Evolutionary conservation across 2,797 vertebrate species (phyloP).

Genomic region (Salmo trutta): DNA sequence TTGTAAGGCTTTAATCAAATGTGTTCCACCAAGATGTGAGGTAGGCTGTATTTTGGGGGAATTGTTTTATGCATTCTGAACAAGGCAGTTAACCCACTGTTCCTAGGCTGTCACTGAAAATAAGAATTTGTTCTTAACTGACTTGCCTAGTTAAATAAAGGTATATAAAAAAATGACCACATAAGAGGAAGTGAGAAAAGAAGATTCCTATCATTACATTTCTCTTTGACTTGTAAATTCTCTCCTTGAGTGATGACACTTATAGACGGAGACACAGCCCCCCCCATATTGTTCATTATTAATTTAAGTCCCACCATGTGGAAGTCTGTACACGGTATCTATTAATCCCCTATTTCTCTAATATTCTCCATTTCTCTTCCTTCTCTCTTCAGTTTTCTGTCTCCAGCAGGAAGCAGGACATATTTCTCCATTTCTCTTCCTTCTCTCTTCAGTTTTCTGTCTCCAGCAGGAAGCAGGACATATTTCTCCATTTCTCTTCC

Average conservation of each 20-base stretch:
- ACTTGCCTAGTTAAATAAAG: no score
- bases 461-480: conserved; percentile 66
- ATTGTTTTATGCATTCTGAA: conserved; percentile 57
- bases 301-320: conserved; percentile 51
- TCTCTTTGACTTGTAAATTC: conserved; percentile 72
- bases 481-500: background rate
- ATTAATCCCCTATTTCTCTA: conserved; percentile 29
- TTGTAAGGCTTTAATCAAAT: background rate
- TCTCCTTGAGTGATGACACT: conserved; percentile 53
- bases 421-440: conserved; percentile 11
- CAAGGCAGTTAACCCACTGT: no score
- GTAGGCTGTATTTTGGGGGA: conserved; percentile 45
- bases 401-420: no score
- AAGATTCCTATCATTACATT: conserved; percentile 71
- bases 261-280: background rate
- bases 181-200: background rate
- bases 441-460: conserved; percentile 60
- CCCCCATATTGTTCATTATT: conserved; percentile 59
- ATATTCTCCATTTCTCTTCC: background rate
- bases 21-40: background rate
- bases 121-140: no score
- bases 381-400: no score
- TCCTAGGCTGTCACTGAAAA: no score
- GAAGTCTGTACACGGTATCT: conserved; percentile 13
- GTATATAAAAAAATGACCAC: conserved; percentile 26